Base-by-base conservation (phyloP, 2,113 vertebrate genomes). In the Vireo altiloquus region DNA sequence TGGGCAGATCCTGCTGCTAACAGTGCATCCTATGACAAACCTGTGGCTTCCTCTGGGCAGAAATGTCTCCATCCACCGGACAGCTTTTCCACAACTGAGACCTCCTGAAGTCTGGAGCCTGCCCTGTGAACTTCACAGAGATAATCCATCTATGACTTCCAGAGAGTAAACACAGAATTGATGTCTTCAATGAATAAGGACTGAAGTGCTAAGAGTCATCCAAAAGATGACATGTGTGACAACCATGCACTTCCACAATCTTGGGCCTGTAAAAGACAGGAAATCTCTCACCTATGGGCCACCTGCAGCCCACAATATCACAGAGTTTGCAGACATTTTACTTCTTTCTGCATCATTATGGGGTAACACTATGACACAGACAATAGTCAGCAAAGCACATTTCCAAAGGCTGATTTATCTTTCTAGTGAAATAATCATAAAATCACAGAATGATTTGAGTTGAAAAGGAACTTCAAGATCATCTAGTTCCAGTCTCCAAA, bases 11-110 rank as follows among this genome's bases (percentile, higher is more conserved):
- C 21, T 1, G 0, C 24, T 82, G 60, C 23, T 75, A 27, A 17
- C 7, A 30, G 7, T 15, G 6, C 54, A 4, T 21, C 31, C 52
- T 66, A 0, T 10, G 15, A 68, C 1, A 0, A 79, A 30, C 11
- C 57, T 33, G 39, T 42, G 44, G 20, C 25, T 82, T 80, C 30
- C 19, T 64, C 52, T 39, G 71, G 14, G 20, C 50, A 69, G 25
- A 60, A 79, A 0, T 11, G 53, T 71, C 28, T 77, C n/a, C 59
- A 35, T 46, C 46, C 57, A 9, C 3, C 33, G 66, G 60, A 75
- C 7, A 5, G 5, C 7, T 71, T 66, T 75, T 71, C 39, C 30
- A 35, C 2, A 6, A 6, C 42, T 46, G n/a, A 83, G 28, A 66
- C 16, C 5, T 78, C 31, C 18, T 16, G 1, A 0, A 54, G 22